Evolutionary conservation across 2,797 vertebrate species (phyloP).

Genomic region (Ceyx erithaca): DNA sequence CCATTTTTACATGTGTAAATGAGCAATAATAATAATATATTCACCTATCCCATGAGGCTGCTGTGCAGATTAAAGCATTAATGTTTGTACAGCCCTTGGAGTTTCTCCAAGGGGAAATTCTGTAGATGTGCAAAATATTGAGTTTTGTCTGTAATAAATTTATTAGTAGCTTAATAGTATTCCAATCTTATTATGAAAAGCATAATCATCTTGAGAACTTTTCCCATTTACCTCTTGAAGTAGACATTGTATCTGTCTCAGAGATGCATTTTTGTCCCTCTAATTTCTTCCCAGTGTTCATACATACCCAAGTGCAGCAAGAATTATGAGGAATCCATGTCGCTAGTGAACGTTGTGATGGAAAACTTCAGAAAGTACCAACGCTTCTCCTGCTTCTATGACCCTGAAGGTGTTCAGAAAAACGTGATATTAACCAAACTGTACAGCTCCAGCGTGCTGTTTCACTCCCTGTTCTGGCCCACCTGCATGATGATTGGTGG

Average conservation of each 20-base stretch:
- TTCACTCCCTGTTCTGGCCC: constrained; percentile 93
- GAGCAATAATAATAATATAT: constrained; percentile 51
- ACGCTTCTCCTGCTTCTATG: constrained; percentile 88
- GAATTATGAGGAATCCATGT: constrained; percentile 85
- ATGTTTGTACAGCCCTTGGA: constrained; percentile 49
- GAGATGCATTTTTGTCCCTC: background rate
- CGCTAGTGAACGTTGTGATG: constrained; percentile 86
- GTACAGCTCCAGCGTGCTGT: constrained; percentile 87
- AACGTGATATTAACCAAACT: constrained; percentile 90
- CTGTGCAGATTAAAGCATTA: constrained; percentile 45
- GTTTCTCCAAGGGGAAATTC: constrained; percentile 40
- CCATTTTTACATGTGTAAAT: constrained; percentile 57
- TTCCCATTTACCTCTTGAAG: constrained; percentile 2
- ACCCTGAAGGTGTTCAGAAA: constrained; percentile 85
- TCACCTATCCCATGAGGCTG: constrained; percentile 49
- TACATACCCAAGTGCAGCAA: constrained; percentile 92
- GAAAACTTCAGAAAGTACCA: constrained; percentile 89
- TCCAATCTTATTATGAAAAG: constrained; percentile 12
- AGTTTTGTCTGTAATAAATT: constrained; percentile 41
- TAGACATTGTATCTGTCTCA: background rate
- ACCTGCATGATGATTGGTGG: constrained; percentile 90
- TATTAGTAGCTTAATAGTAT: constrained; percentile 47
- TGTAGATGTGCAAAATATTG: constrained; percentile 52
- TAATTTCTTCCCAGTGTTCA: constrained; percentile 84
- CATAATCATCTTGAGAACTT: constrained; percentile 10